phyloP scores from a whole-genome alignment of 64 coral and sea anemone genomes.

The Montipora capricornis region DNA sequence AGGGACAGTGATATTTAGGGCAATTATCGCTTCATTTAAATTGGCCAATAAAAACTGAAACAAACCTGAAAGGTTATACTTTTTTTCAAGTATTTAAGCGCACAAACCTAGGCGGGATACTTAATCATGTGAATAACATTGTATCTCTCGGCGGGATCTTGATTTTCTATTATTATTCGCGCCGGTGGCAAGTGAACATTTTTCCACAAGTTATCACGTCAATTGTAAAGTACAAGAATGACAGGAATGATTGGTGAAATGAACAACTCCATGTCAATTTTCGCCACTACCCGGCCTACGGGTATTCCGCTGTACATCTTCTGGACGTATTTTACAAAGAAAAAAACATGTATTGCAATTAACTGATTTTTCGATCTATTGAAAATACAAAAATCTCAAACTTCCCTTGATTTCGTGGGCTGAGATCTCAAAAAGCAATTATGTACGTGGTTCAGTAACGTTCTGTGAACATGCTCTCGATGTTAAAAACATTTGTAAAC shows the following conservation, averaged over 20 bases:
- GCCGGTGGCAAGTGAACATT: not conserved
- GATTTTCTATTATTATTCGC: not conserved
- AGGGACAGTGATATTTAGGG: not conserved
- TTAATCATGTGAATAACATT: not conserved
- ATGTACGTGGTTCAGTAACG: not conserved
- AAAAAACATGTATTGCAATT: not conserved
- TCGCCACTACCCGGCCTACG: not conserved
- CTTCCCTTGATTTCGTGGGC: not conserved
- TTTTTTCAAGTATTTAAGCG: not conserved
- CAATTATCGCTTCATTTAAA: constrained; percentile 18
- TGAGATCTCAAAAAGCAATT: not conserved
- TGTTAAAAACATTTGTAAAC: not conserved
- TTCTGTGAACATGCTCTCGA: not conserved
- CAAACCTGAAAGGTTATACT: not conserved
- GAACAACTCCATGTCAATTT: not conserved
- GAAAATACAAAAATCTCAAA: not conserved
- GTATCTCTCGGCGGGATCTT: constrained; percentile 32
- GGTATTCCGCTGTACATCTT: not conserved
- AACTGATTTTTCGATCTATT: not conserved
- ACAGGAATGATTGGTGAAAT: constrained; percentile 4
- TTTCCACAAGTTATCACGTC: not conserved
- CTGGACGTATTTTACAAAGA: not conserved
- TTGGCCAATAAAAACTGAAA: constrained; percentile 14
- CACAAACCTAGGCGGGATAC: not conserved
- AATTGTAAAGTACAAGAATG: not conserved